A percentile compares a stretch with the other conserved stretches of the same genome.
Conservation (phyloP, 2,888 invertebrate genomes). For the Philonicus albiceps region DNA sequence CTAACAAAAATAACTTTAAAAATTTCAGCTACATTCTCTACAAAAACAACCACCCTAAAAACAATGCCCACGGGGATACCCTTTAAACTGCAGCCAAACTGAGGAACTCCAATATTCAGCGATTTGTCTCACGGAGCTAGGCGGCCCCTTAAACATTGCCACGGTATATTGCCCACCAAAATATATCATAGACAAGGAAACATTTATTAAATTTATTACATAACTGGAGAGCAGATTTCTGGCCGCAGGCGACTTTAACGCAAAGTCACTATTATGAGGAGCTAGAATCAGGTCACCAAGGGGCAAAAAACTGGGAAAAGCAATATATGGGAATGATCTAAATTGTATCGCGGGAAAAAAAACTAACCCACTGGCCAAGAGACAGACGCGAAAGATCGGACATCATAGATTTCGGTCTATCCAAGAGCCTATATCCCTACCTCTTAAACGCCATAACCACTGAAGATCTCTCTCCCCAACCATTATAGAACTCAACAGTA, state of each 20-base stretch:
- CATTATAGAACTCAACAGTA: background rate
- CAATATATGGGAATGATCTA: background rate
- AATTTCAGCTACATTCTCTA: background rate
- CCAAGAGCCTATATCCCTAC: background rate
- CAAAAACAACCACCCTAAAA: background rate
- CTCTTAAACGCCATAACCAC: background rate
- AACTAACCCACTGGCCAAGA: background rate
- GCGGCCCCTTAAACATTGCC: background rate
- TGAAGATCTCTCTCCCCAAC: background rate
- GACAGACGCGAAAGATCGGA: background rate
- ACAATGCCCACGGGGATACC: background rate
- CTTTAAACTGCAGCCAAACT: background rate
- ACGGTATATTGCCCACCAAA: background rate
- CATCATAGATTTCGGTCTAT: background rate
- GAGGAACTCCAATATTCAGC: background rate
- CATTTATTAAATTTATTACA: background rate
- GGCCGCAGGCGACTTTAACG: background rate
- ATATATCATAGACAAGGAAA: background rate
- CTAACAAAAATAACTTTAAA: background rate
- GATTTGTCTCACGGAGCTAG: background rate
- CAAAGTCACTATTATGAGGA: background rate
- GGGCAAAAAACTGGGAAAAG: background rate
- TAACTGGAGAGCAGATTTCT: background rate
- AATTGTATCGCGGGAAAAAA: background rate
- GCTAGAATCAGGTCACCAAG: background rate